phyloP scores from a whole-genome alignment of 2,113 vertebrate genomes.

The Pyxicephalus adspersus region DNA sequence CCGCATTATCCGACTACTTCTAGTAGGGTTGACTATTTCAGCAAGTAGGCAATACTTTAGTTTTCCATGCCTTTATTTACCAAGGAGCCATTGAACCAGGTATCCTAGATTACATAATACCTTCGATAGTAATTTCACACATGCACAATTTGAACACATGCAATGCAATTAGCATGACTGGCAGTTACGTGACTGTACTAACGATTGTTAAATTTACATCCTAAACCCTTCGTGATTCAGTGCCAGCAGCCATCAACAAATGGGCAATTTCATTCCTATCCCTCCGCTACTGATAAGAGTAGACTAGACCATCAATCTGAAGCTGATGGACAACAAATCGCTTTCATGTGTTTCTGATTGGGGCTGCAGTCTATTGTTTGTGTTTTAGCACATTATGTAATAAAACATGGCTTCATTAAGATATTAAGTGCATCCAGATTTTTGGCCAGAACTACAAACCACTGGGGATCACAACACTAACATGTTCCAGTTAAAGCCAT shows the following conservation, averaged over 20 bases:
- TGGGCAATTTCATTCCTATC: not conserved
- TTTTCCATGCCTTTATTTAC: too few species aligned
- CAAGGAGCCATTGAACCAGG: too few species aligned
- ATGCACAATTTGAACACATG: too few species aligned
- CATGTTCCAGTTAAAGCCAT: conserved; percentile 19
- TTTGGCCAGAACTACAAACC: conserved; percentile 1
- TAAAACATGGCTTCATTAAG: conserved; percentile 47
- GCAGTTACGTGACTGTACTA: too few species aligned
- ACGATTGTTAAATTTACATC: too few species aligned
- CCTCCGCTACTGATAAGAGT: not conserved
- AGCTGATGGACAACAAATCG: conserved; percentile 10
- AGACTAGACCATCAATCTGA: not conserved
- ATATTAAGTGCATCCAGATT: conserved; percentile 44
- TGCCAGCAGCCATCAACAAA: not conserved
- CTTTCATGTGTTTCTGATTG: conserved; percentile 35
- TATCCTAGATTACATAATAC: too few species aligned
- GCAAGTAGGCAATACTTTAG: too few species aligned
- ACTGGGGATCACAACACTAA: conserved; percentile 1
- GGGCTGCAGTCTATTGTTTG: conserved; percentile 9
- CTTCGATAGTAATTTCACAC: too few species aligned
- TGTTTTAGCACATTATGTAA: conserved; percentile 40
- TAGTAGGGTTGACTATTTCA: too few species aligned
- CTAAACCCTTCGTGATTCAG: too few species aligned
- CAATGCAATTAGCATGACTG: too few species aligned
- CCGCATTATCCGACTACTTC: too few species aligned